Evolutionary conservation across 2,113 vertebrate genomes (phyloP).

Genomic region (Poeciliopsis retropinna): DNA sequence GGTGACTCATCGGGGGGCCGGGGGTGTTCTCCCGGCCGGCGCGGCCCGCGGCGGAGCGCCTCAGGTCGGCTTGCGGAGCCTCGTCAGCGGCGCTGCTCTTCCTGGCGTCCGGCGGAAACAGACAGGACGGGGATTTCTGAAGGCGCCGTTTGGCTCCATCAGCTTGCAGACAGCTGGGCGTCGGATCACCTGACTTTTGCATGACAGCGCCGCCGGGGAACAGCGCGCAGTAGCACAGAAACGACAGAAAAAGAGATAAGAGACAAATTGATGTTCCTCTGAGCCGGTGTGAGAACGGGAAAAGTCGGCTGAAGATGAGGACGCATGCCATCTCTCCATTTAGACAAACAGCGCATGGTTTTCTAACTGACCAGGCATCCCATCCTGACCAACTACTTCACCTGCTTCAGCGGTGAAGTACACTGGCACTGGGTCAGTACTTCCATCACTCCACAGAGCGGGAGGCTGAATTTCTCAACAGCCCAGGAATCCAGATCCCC

Average conservation of each 20-base stretch:
- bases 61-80: constrained; percentile 35
- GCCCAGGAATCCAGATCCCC: constrained; percentile 12
- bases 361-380: constrained; percentile 37
- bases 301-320: constrained; percentile 82
- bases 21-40: constrained; percentile 54
- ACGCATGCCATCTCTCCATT: constrained; percentile 90
- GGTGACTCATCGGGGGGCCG: constrained; percentile 45
- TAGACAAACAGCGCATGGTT: constrained; percentile 73
- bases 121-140: constrained; percentile 78
- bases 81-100: constrained; percentile 38
- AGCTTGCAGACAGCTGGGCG: constrained; percentile 73
- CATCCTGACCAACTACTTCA: constrained; percentile 33
- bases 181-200: constrained; percentile 71
- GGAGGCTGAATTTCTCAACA: not conserved
- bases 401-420: not conserved
- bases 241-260: constrained; percentile 83
- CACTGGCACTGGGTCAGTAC: constrained; percentile 17
- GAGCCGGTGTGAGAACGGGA: constrained; percentile 82
- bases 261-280: constrained; percentile 83
- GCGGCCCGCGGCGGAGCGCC: constrained; percentile 19
- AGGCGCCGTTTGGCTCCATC: constrained; percentile 78
- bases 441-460: constrained; percentile 23
- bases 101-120: constrained; percentile 27
- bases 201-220: constrained; percentile 80
- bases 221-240: constrained; percentile 85